These are phyloP conservation scores for Heteronetta atricapilla DNA, from an alignment of 2,113 vertebrate species.

Conservation along the genomic window DNA sequence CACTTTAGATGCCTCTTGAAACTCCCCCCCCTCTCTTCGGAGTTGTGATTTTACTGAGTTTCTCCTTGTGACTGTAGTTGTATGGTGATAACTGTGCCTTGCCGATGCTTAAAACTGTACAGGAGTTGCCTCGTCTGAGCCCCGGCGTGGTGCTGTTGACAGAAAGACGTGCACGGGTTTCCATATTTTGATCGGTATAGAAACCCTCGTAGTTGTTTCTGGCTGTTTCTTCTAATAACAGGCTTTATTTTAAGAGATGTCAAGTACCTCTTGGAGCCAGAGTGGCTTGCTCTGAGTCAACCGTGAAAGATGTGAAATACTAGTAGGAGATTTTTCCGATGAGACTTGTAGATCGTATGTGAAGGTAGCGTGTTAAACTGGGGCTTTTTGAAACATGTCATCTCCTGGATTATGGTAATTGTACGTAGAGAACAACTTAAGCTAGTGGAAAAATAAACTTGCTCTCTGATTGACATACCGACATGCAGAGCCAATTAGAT, in stretches of 20 bases:
- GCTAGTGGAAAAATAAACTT: slow-evolving; percentile 24
- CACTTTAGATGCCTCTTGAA: accelerated
- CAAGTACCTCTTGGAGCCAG: neutral
- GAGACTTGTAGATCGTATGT: neutral
- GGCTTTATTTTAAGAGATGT: slow-evolving; percentile 16
- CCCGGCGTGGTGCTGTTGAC: neutral
- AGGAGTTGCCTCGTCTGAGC: neutral
- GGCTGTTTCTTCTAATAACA: neutral
- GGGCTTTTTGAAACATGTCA: neutral
- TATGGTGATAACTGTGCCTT: neutral
- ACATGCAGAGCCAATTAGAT: slow-evolving; percentile 43
- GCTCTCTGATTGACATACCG: slow-evolving; percentile 32
- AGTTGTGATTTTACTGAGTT: neutral
- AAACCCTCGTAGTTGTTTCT: neutral
- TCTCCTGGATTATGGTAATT: neutral
- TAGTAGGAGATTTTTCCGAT: neutral
- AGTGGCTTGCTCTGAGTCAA: neutral
- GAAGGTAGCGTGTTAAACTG: neutral
- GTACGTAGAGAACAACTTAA: neutral
- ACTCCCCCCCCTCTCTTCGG: neutral
- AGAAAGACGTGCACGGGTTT: neutral
- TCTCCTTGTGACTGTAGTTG: neutral
- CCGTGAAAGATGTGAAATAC: neutral
- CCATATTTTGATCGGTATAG: neutral
- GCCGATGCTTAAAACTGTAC: neutral